These are phyloP conservation scores for Parnassius mnemosyne DNA, from an alignment of 2,888 invertebrate species.

Conservation along the genomic window DNA sequence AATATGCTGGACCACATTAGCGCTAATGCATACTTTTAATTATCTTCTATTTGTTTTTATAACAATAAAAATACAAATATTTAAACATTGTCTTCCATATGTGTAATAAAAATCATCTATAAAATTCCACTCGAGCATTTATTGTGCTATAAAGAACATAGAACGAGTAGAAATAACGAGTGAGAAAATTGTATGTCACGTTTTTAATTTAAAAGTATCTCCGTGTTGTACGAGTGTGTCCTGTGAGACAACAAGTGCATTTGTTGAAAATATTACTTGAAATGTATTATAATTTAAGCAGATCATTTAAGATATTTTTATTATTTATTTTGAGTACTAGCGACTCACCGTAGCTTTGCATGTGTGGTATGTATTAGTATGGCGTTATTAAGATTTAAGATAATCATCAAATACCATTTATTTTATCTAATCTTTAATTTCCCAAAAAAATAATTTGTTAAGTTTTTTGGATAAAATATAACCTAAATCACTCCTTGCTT, in stretches of 20 bases:
- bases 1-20: background rate
- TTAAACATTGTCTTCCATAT: constrained; percentile 11
- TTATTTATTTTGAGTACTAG: no score
- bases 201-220: constrained; percentile 26
- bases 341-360: no score
- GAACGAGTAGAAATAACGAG: constrained; percentile 21
- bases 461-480: no score
- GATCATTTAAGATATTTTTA: background rate
- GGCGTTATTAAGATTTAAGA: no score
- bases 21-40: no score
- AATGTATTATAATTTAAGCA: background rate
- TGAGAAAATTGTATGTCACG: constrained; percentile 24
- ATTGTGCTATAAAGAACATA: constrained; percentile 25
- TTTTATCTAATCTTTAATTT: no score
- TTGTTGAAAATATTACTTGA: constrained; percentile 2
- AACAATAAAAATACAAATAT: constrained; percentile 6
- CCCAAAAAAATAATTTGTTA: no score
- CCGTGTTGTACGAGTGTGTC: constrained; percentile 18
- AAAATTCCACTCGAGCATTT: constrained; percentile 20
- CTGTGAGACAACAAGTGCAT: constrained; percentile 18
- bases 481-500: no score
- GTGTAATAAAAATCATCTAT: constrained; percentile 21
- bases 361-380: no score
- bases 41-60: no score
- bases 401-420: no score